Percentiles rank a stretch among this genome's conserved stretches.
phyloP scores from a whole-genome alignment of 2,797 vertebrate genomes.

The Acomys russatus region DNA sequence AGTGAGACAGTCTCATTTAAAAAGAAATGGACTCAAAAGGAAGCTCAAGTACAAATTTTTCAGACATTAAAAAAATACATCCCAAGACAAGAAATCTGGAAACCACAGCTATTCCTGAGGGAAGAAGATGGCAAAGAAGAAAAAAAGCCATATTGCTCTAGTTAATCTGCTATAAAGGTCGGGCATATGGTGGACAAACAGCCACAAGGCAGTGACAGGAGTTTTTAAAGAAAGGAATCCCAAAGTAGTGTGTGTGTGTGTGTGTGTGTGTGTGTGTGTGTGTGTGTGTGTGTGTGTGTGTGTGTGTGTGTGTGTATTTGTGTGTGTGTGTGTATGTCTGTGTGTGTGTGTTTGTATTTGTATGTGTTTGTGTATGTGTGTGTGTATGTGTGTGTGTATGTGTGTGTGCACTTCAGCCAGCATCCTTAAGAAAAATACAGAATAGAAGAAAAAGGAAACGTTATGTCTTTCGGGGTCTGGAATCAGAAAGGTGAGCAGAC shows the following conservation, averaged over 20 bases:
- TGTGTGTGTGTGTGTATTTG: too few species aligned
- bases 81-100: background rate
- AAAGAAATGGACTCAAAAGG: background rate
- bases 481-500: background rate
- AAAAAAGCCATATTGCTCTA: background rate
- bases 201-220: background rate
- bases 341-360: too few species aligned
- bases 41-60: background rate
- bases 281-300: too few species aligned
- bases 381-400: too few species aligned
- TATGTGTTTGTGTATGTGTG: too few species aligned
- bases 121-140: background rate
- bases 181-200: background rate
- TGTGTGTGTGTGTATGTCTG: too few species aligned
- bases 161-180: background rate
- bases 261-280: too few species aligned
- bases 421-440: background rate
- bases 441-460: background rate
- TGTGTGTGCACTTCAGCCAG: background rate
- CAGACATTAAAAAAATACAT: background rate
- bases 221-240: background rate
- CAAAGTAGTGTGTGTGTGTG: too few species aligned
- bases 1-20: background rate
- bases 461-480: background rate
- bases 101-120: background rate